Evolutionary conservation across 2,888 invertebrate species (phyloP).

Genomic region (Smittia sp.): DNA sequence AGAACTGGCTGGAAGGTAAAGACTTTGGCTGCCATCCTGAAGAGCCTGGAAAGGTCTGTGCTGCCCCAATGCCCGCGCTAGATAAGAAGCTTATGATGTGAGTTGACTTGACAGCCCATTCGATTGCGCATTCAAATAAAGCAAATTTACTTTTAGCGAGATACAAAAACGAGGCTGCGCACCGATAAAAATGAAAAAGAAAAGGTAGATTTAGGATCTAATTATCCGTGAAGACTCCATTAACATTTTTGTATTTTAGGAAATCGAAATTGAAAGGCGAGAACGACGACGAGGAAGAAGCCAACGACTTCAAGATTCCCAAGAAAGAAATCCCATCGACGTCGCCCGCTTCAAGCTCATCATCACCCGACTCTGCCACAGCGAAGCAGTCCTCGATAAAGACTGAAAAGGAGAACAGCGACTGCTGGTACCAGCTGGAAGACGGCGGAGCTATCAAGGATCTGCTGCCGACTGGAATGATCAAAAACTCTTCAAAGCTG

Average conservation of each 20-base stretch:
- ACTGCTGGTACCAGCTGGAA: conserved; percentile 26
- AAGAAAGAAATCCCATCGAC: conserved; percentile 39
- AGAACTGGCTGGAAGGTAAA: conserved; percentile 84
- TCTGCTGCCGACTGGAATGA: conserved; percentile 29
- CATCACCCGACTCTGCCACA: not conserved
- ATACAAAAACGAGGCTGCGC: conserved; percentile 38
- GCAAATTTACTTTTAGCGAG: conserved; percentile 24
- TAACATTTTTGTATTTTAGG: conserved; percentile 8
- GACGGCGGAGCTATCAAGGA: conserved; percentile 30
- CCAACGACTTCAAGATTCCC: conserved; percentile 13
- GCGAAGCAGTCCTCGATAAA: conserved; percentile 24
- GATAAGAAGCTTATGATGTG: conserved; percentile 38
- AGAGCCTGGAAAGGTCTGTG: conserved; percentile 59
- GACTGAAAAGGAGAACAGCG: conserved; percentile 21
- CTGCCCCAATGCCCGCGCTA: conserved; percentile 43
- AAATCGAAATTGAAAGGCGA: conserved; percentile 26
- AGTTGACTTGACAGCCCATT: not conserved
- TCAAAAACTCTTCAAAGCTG: conserved; percentile 36
- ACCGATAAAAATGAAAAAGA: conserved; percentile 40
- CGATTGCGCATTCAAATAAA: not conserved
- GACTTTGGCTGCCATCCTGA: conserved; percentile 82
- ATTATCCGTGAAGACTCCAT: not conserved
- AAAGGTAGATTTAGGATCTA: not conserved
- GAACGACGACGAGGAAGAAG: not conserved
- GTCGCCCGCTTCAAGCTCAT: conserved; percentile 19